These are phyloP conservation scores for Eucidaris tribuloides DNA, from an alignment of 35 echinoderm and acorn worm genomes.

Conservation along the genomic window DNA sequence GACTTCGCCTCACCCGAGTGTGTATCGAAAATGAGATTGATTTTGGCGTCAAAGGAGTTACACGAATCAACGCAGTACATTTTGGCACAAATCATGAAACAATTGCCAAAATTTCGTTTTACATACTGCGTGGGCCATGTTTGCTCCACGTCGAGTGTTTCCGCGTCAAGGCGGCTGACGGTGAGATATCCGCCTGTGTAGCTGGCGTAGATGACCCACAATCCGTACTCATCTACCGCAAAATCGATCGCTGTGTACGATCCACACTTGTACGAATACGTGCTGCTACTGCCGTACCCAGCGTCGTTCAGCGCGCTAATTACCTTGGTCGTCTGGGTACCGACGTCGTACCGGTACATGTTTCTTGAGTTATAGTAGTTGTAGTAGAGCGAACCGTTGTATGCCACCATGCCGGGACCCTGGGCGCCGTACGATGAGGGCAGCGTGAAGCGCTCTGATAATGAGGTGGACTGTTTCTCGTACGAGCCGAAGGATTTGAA, in stretches of 20 bases:
- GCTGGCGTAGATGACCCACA: constrained; percentile 62
- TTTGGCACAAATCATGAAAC: constrained; percentile 45
- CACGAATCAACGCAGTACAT: constrained; percentile 45
- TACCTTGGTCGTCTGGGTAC: background rate
- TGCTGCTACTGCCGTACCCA: background rate
- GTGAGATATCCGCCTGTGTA: background rate
- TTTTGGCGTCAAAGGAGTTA: background rate
- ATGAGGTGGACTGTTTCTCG: background rate
- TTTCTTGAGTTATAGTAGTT: constrained; percentile 20
- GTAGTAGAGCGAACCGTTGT: constrained; percentile 68
- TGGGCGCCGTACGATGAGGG: background rate
- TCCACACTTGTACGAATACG: background rate
- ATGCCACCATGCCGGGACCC: constrained; percentile 43
- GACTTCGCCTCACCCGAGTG: constrained; percentile 10
- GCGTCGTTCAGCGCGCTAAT: background rate
- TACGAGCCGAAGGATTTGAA: background rate
- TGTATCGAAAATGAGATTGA: constrained; percentile 54
- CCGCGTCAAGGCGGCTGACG: constrained; percentile 16
- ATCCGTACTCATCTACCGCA: constrained; percentile 48
- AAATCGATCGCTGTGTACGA: constrained; percentile 7
- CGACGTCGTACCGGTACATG: constrained; percentile 39
- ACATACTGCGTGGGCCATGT: constrained; percentile 12
- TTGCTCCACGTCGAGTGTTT: constrained; percentile 17
- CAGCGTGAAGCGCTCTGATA: background rate
- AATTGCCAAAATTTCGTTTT: constrained; percentile 35